Base-by-base conservation (phyloP, 2,888 invertebrate genomes). In the Tenthredo scrophulariae region DNA sequence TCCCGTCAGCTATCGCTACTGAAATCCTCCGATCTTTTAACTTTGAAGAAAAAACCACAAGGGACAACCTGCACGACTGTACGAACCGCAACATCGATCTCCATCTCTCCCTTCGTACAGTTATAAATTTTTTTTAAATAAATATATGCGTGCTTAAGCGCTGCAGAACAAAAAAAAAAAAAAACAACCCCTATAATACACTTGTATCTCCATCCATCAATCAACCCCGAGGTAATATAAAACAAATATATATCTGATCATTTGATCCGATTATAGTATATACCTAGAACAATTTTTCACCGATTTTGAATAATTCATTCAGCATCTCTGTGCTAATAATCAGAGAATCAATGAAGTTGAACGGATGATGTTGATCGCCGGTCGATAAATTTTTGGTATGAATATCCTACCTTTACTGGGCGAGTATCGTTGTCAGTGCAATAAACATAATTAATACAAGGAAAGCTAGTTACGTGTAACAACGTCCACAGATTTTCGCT, bases 81-180 rank as follows among this genome's bases (percentile, higher is more conserved):
- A 77, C 77, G 15, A 77, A 50, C 77, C 77, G 54, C 54, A 77
- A 77, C 77, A 50, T 77, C 54, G 77, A 77, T 77, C 77, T 33
- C 77, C 50, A 29, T 29, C 29, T 26, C 77, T 54, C 46, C 50
- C 15, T n/a, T n/a, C 29, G n/a, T n/a, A 77, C 50, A 54, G 46
- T 50, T 77, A 18, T 77, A 77, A 54, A 77, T 54, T 46, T 33
- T 15, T n/a, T 43, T 43, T 50, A 33, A 26, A 22, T 62, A 62
- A 18, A 67, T 67, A 13, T 67, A 67, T 18, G 2, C 33, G 33
- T 26, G 26, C 13, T 18, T 22, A 40, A 18, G 26, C n/a, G 0
- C 5, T n/a, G n/a, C n/a, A n/a, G n/a, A n/a, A n/a, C n/a, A n/a
- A n/a, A 43, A 26, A 46, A 22, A 22, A 43, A 75, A 43, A 26